Base-by-base conservation (phyloP, 2,888 invertebrate genomes). In the Tetragonisca angustula region DNA sequence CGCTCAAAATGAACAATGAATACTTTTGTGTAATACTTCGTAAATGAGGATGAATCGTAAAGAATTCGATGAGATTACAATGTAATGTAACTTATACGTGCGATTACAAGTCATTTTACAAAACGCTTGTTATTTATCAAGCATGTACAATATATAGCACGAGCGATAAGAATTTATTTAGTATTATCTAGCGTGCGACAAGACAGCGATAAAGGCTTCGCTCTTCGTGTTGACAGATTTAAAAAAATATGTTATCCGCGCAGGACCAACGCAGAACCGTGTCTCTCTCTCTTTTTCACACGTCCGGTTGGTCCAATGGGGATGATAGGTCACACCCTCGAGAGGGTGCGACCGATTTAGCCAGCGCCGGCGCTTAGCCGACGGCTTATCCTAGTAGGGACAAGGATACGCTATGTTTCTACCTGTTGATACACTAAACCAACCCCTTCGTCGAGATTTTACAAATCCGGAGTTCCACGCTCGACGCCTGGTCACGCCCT, bases 351-450 rank as follows among this genome's bases (percentile, higher is more conserved):
- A 92, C 90, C 89, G 92, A 93, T 93, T 94, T 94, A 94, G 91
- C 93, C 87, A 93, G 94, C 94, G 94, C 94, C 94, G 94, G 94
- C 94, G 94, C 94, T 94, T 94, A 94, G 91, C 92, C 89, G 81
- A 83, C 86, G 90, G 94, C 93, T 94, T 94, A 94, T 94, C 94
- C 94, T 94, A 87, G 91, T 87, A 90, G 90, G 90, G 89, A 91
- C 89, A 91, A 90, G 90, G 85, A 87, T 87, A 77, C 80, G 82
- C 76, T 80, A 81, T 79, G 9, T 43, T 87, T 91, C 93, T 94
- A 94, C 94, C 94, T 94, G 94, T 94, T 94, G 94, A 94, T 92
- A 91, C 82, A 90, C 79, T 90, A 91, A 92, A 92, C 93, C 94
- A 94, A 93, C 94, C 94, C 94, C 93, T 93, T 93, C 88, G 86